These are phyloP conservation scores for Lytechinus variegatus DNA, from an alignment of 35 echinoderm and acorn worm species.

Conservation along the genomic window DNA sequence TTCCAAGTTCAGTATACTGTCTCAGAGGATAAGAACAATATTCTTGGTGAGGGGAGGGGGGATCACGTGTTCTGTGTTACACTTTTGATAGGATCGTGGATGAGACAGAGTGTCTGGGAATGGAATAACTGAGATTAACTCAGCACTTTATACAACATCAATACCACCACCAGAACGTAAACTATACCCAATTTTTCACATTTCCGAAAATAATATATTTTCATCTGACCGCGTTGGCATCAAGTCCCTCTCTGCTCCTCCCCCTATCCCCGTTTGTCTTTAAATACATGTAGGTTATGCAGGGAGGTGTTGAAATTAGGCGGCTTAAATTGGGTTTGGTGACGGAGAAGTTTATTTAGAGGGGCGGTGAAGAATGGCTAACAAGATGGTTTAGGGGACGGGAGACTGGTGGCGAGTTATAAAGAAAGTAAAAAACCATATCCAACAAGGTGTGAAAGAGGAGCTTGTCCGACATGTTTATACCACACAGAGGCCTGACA, in stretches of 20 bases:
- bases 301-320: conserved; percentile 23
- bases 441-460: conserved; percentile 33
- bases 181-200: conserved; percentile 40
- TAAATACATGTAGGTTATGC: conserved; percentile 31
- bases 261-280: neutral
- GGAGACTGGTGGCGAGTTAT: neutral
- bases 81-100: neutral
- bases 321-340: conserved; percentile 27
- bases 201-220: conserved; percentile 36
- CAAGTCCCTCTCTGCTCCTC: neutral
- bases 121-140: conserved; percentile 47
- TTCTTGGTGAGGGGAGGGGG: neutral
- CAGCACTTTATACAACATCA: conserved; percentile 32
- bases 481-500: neutral
- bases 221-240: neutral
- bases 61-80: neutral
- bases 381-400: conserved; percentile 5
- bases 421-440: neutral
- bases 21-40: neutral
- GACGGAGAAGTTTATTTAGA: conserved; percentile 39
- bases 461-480: conserved; percentile 33
- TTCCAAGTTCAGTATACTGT: neutral
- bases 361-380: conserved; percentile 12
- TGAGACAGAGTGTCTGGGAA: conserved; percentile 30
- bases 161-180: conserved; percentile 29